Evolutionary conservation across 2,888 invertebrate species (phyloP).

Genomic region (Byasa hedistus): DNA sequence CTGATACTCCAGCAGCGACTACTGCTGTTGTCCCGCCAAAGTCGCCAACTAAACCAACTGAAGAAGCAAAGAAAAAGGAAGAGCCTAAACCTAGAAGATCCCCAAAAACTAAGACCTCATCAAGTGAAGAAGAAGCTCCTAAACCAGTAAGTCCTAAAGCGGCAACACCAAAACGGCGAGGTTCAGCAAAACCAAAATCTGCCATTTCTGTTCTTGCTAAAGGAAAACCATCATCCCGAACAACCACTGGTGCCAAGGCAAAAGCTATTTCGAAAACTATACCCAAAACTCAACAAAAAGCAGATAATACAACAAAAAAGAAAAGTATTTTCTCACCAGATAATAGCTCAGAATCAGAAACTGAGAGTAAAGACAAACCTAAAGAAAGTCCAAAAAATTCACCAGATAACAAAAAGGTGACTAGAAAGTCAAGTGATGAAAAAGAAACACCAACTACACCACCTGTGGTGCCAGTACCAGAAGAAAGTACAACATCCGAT

Average conservation of each 20-base stretch:
- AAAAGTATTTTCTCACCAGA: slow-evolving; percentile 92
- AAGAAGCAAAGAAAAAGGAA: slow-evolving; percentile 63
- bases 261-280: slow-evolving; percentile 64
- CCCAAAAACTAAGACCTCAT: slow-evolving; percentile 74
- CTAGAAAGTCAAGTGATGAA: slow-evolving; percentile 67
- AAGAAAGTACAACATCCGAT: slow-evolving; percentile 47
- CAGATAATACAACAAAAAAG: slow-evolving; percentile 76
- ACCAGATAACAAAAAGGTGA: slow-evolving; percentile 53
- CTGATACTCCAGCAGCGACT: slow-evolving; percentile 52
- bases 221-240: slow-evolving; percentile 57
- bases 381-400: slow-evolving; percentile 55
- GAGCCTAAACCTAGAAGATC: slow-evolving; percentile 56
- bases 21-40: slow-evolving; percentile 51
- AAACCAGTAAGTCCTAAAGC: slow-evolving; percentile 64
- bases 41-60: slow-evolving; percentile 57
- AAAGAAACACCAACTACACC: slow-evolving; percentile 53
- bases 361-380: slow-evolving; percentile 59
- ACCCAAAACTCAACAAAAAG: slow-evolving; percentile 52
- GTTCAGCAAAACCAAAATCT: slow-evolving; percentile 81
- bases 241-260: slow-evolving; percentile 65
- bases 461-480: slow-evolving; percentile 50
- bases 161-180: slow-evolving; percentile 71
- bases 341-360: slow-evolving; percentile 78
- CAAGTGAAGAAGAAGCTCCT: slow-evolving; percentile 81
- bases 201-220: slow-evolving; percentile 82